Evolutionary conservation across 2,888 invertebrate genomes (phyloP), one percentile per base, ranked within the genome.

Genomic region (Hyppa rectilinea): DNA sequence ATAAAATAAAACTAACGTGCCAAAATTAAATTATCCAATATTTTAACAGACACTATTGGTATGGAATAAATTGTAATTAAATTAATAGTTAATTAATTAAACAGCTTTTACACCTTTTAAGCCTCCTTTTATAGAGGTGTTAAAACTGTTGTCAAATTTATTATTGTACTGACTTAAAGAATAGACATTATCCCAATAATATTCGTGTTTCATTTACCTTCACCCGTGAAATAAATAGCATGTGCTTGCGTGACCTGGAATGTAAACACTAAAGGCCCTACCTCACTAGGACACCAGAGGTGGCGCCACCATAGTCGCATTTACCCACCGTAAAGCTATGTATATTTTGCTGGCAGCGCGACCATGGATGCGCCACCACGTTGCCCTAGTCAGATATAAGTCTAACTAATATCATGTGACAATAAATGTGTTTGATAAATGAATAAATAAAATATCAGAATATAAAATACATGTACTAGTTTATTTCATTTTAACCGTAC

Each of bases 121-220:
- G 91, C 93, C 93, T 93, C 94, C 92, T 85, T 82, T 81, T 81
- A 85, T 84, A 80, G 87, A 91, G 94, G 94, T 94, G 95, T 92
- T 87, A 87, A 93, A 94, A 91, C 95, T 95, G 95, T 96, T 95
- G 90, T 91, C 89, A 87, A 85, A 93, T 93, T 93, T 93, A 94
- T 93, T 92, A 94, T 91, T 93, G 92, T 94, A 94, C 89, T 92
- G 89, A 95, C 92, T 89, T 92, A 92, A 93, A 92, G 88, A 93
- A 93, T 94, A 95, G 93, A 94, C 90, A 93, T 92, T 94, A 95
- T 93, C 93, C 90, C 86, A 92, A 90, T 77, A 77, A 76, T 20
- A 47, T 67, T 85, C 78, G 68, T 73, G 59, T 77, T 64, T 80
- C 4, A 67, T 75, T 78, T 75, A 43, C 17, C 10, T 38, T 4